Evolutionary conservation across 2,797 vertebrate genomes (phyloP).

Genomic region (Peromyscus attwateri): DNA sequence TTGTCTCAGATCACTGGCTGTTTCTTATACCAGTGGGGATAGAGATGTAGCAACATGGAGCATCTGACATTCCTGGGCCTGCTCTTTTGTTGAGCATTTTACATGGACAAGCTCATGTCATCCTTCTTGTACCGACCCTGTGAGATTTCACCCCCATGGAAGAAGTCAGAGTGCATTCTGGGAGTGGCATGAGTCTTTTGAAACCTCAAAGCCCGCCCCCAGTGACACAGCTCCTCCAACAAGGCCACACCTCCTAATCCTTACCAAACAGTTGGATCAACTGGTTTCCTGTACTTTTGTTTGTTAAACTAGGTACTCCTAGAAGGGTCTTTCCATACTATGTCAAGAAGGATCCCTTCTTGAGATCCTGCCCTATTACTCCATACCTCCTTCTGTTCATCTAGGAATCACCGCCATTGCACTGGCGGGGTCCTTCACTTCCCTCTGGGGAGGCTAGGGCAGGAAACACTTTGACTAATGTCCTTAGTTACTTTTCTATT

Average conservation of each 20-base stretch:
- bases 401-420: background rate
- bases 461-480: background rate
- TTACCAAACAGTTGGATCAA: background rate
- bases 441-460: background rate
- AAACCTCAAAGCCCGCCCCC: background rate
- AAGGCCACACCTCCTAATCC: too few relatives aligned
- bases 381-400: background rate
- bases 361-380: background rate
- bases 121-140: background rate
- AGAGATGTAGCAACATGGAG: background rate
- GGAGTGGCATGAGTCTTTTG: background rate
- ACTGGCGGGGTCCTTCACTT: fast-evolving
- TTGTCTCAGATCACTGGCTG: background rate
- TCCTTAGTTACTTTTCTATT: background rate
- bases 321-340: background rate
- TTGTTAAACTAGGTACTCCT: background rate
- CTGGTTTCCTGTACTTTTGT: background rate
- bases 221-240: background rate
- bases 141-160: background rate
- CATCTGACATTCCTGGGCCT: background rate
- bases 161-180: background rate
- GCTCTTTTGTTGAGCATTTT: background rate
- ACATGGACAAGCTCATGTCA: too few relatives aligned
- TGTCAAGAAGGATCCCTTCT: background rate
- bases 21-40: background rate